phyloP scores from a whole-genome alignment of 30 jellyfish, hydroid and myxozoan species.

The Turritopsis rubra region DNA sequence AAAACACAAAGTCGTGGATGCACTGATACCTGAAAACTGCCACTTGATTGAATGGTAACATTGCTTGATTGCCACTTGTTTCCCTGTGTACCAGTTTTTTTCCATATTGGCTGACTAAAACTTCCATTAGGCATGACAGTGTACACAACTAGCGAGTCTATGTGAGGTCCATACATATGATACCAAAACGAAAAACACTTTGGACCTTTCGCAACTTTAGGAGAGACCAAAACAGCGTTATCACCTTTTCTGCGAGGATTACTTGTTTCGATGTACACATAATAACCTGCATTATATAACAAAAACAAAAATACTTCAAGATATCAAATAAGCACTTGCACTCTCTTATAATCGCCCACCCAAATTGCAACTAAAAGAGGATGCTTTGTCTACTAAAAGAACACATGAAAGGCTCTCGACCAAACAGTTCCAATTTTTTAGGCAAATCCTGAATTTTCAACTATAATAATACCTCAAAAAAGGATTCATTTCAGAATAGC shows the following conservation, averaged over 20 bases:
- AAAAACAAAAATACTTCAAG: background rate
- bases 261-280: slow-evolving; percentile 69
- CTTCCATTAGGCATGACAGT: slow-evolving; percentile 39
- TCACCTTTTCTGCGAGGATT: slow-evolving; percentile 63
- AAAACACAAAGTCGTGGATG: background rate
- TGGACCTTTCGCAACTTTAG: slow-evolving; percentile 48
- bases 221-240: slow-evolving; percentile 59
- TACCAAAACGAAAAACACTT: slow-evolving; percentile 69
- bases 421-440: no score
- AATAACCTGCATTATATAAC: slow-evolving; percentile 43
- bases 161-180: slow-evolving; percentile 88
- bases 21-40: slow-evolving; percentile 55
- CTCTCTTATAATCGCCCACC: no score
- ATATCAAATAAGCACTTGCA: background rate
- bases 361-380: no score
- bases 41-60: slow-evolving; percentile 36
- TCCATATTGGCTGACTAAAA: slow-evolving; percentile 58
- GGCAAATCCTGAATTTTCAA: no score
- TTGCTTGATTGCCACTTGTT: slow-evolving; percentile 54
- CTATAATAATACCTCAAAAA: no score
- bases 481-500: no score
- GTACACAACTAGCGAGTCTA: slow-evolving; percentile 54
- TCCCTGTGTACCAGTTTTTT: slow-evolving; percentile 66
- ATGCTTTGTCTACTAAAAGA: no score
- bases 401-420: no score